Base-by-base conservation (phyloP, 2,888 invertebrate species). In the Petrophora chlorosata region DNA sequence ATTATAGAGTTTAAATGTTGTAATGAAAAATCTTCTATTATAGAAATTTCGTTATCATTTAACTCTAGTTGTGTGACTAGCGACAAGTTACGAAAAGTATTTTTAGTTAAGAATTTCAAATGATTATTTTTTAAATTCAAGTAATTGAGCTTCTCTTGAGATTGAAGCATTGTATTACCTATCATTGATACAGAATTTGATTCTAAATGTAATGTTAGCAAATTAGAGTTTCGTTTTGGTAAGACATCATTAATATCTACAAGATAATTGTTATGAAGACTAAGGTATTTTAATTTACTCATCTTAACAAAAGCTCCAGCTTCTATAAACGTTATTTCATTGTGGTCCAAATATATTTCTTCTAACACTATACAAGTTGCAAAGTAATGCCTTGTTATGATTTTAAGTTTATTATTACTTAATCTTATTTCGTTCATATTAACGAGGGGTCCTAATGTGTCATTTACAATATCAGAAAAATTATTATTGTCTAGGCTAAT, bases 401-500 rank as follows among this genome's bases (percentile, higher is more conserved):
- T 91, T 58, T 93, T 92, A 41, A 98, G 92, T 69, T 93, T 93
- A 85, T 98, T 98, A 80, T 96, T 95, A 78, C 97, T 96, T 53
- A 97, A 84, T 45, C 96, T 92, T 40, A 96, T 92, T 82, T 97
- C 97, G 45, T 94, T 91, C 52, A 97, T 78, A 70, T 93, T 94
- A 48, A 92, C 92, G 61, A 95, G 91, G 73, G 94, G 94, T 53
- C 93, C 92, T 79, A 98, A 96, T 42, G 95, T 95, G 45, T 95
- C 94, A 38, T 95, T 94, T 71, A 95, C 94, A 59, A 96, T 85
- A 65, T 95, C 94, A 40, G 92, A 92, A 63, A 98, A 94, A 81
- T 93, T 93, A 84, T 98, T 98, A 78, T 95, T 95, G 86, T 97
- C 97, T 79, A 97, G 83, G 65, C 96, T 96, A 61, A 98, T 84